Conservation (phyloP, 2,797 vertebrate species). For the Lemur catta region DNA sequence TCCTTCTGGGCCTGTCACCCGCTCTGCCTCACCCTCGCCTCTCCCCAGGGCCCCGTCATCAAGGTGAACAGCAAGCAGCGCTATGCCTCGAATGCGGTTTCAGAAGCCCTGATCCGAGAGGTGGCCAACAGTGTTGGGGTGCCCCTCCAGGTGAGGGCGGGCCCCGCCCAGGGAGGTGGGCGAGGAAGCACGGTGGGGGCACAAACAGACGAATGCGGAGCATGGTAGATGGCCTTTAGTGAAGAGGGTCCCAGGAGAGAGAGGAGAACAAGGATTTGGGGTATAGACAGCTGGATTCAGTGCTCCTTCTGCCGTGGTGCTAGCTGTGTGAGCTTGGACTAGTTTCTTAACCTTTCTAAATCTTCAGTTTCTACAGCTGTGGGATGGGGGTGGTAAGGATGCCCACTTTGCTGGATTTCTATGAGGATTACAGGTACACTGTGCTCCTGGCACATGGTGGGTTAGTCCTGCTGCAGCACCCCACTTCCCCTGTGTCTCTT, state of each 20-base stretch:
- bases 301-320: neutral
- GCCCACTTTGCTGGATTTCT: neutral
- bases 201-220: neutral
- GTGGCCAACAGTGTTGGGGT: conserved; percentile 88
- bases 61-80: conserved; percentile 99
- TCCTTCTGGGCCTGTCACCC: neutral
- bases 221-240: neutral
- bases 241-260: neutral
- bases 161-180: neutral
- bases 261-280: neutral
- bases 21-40: neutral
- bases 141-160: conserved; percentile 91
- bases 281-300: neutral
- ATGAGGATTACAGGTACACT: neutral
- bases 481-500: neutral
- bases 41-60: conserved; percentile 92
- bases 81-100: conserved; percentile 95
- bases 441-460: neutral
- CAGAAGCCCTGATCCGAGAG: conserved; percentile 91
- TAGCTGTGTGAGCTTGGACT: neutral
- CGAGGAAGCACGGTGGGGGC: neutral
- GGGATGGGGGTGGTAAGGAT: neutral
- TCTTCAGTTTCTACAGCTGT: neutral
- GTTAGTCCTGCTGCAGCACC: neutral
- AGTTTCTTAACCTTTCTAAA: neutral